Evolutionary conservation across 2,113 vertebrate genomes (phyloP).

Genomic region (Plecotus auritus): DNA sequence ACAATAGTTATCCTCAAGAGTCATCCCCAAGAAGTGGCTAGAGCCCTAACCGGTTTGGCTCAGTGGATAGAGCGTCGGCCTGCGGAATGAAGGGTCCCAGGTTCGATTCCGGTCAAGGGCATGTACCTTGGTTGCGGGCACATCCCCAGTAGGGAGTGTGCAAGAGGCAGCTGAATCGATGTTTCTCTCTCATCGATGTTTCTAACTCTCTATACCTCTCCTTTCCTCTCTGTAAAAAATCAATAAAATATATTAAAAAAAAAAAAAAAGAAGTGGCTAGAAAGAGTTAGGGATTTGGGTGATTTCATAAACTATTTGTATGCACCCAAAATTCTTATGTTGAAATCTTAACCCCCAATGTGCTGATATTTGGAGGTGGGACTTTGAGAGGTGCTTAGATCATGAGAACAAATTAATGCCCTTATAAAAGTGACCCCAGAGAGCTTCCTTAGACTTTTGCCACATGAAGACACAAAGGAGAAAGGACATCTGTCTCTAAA

Average conservation of each 20-base stretch:
- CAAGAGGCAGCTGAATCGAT: no score
- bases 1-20: not conserved
- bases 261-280: not conserved
- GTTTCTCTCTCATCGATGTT: no score
- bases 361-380: not conserved
- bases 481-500: not conserved
- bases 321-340: not conserved
- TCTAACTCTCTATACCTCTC: no score
- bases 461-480: not conserved
- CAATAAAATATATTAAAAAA: no score
- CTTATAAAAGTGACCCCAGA: not conserved
- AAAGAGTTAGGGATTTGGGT: not conserved
- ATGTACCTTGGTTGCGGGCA: no score
- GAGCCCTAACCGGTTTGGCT: no score
- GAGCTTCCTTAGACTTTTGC: not conserved
- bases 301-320: not conserved
- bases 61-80: no score
- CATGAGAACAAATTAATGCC: not conserved
- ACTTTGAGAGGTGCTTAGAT: not conserved
- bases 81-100: no score
- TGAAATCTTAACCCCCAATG: not conserved
- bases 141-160: no score
- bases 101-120: no score
- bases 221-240: no score
- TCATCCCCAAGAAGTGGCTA: not conserved